Percentiles rank a stretch among this genome's conserved stretches.
Evolutionary conservation across 2,797 vertebrate species (phyloP).

Genomic region (Myoxocephalus aenaeus): DNA sequence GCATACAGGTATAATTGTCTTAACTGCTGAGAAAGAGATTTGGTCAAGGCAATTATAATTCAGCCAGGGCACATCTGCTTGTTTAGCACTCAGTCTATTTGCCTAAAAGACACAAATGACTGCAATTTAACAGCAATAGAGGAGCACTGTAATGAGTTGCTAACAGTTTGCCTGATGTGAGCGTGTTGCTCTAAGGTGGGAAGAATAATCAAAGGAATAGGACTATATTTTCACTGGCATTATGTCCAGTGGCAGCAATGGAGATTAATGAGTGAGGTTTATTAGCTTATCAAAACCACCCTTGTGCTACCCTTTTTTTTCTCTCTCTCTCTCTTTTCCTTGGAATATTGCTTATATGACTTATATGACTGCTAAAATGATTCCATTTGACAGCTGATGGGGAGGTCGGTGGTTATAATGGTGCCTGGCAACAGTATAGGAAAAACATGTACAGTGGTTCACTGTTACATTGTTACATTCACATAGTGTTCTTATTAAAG

Average conservation of each 20-base stretch:
- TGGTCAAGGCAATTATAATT: constrained; percentile 71
- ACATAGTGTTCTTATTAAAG: not conserved
- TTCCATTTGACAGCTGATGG: constrained; percentile 7
- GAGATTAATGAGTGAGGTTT: constrained; percentile 69
- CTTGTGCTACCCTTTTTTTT: constrained; percentile 15
- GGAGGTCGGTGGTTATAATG: constrained; percentile 6
- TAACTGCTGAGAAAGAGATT: constrained; percentile 72
- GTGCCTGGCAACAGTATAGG: not conserved
- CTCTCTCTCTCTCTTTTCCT: constrained; percentile 15
- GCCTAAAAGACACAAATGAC: constrained; percentile 78
- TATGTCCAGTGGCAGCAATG: constrained; percentile 63
- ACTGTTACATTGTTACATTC: not conserved
- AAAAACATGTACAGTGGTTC: not conserved
- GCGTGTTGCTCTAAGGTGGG: constrained; percentile 62
- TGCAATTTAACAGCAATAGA: constrained; percentile 75
- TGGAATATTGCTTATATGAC: constrained; percentile 12
- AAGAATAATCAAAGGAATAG: constrained; percentile 65
- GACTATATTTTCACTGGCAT: constrained; percentile 58
- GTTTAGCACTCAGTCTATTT: constrained; percentile 70
- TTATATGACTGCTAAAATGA: constrained; percentile 4
- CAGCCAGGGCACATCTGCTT: constrained; percentile 67
- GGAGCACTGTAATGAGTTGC: constrained; percentile 65
- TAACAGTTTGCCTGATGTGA: constrained; percentile 70
- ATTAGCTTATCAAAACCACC: constrained; percentile 55
- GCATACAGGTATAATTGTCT: constrained; percentile 57